Evolutionary conservation across 1,140 invertebrate genomes (phyloP).

Genomic region (Rhyacophila brunnea): DNA sequence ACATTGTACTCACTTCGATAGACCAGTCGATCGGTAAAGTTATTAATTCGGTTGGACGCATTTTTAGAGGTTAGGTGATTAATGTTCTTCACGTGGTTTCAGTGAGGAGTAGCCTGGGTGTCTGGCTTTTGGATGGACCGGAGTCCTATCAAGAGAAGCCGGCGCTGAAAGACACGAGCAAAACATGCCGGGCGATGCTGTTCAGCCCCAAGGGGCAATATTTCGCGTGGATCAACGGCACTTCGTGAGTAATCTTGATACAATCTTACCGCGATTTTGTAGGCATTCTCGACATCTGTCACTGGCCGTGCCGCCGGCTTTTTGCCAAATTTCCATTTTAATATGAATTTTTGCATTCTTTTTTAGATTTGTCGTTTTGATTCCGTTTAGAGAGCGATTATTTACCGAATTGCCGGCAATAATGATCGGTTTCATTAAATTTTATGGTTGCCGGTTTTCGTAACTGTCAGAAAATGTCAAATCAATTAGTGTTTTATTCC

Average conservation of each 20-base stretch:
- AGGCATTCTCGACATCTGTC: constrained; percentile 7
- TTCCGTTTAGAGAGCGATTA: too few relatives aligned
- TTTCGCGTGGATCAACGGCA: constrained; percentile 66
- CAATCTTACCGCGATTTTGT: not conserved
- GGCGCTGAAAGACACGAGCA: constrained; percentile 64
- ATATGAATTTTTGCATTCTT: too few relatives aligned
- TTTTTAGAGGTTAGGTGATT: constrained; percentile 21
- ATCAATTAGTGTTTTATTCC: too few relatives aligned
- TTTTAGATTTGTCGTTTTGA: too few relatives aligned
- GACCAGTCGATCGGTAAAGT: not conserved
- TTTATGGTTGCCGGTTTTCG: too few relatives aligned
- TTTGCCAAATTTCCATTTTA: too few relatives aligned
- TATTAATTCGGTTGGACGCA: not conserved
- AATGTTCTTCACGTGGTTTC: constrained; percentile 26
- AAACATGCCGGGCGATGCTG: constrained; percentile 62
- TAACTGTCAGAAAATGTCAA: too few relatives aligned
- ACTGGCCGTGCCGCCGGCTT: constrained; percentile 2
- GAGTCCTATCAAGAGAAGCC: constrained; percentile 44
- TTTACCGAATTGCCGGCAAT: too few relatives aligned
- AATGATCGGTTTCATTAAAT: too few relatives aligned
- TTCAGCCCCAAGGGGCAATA: constrained; percentile 68
- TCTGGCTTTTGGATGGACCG: constrained; percentile 25
- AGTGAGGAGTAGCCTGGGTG: constrained; percentile 28
- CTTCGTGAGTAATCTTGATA: constrained; percentile 42
- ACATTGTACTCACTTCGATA: not conserved